A percentile compares a stretch with the other conserved stretches of the same genome.
Conservation (phyloP, 2,113 vertebrate species). For the Xiphophorus couchianus region DNA sequence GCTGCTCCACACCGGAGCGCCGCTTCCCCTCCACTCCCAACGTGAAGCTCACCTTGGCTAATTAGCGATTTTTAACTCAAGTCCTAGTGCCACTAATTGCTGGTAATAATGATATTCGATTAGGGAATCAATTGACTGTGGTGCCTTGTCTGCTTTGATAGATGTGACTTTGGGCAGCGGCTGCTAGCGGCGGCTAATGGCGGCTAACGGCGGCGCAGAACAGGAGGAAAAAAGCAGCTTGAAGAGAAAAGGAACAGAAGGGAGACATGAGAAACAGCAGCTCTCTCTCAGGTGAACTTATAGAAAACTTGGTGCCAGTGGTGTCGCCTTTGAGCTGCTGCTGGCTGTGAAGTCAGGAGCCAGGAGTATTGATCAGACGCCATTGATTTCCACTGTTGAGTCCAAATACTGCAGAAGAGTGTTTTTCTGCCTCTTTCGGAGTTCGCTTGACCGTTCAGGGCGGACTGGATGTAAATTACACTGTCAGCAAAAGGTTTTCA, state of each 20-base stretch:
- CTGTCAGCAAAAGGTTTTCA: neutral
- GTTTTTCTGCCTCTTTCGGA: slow-evolving; percentile 22
- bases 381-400: slow-evolving; percentile 55
- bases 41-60: slow-evolving; percentile 46
- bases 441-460: neutral
- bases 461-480: neutral
- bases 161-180: slow-evolving; percentile 54
- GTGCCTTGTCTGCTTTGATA: slow-evolving; percentile 68
- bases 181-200: slow-evolving; percentile 8
- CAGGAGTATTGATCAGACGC: slow-evolving; percentile 38
- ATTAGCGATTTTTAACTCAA: slow-evolving; percentile 68
- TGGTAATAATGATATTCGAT: slow-evolving; percentile 76
- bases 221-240: slow-evolving; percentile 12
- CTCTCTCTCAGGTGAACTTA: neutral
- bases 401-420: slow-evolving; percentile 41
- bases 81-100: slow-evolving; percentile 70
- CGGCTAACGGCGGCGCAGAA: neutral
- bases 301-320: slow-evolving; percentile 40
- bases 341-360: slow-evolving; percentile 42
- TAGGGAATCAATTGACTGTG: slow-evolving; percentile 74
- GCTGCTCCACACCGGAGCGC: neutral
- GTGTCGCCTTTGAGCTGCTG: slow-evolving; percentile 29
- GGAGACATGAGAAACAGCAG: slow-evolving; percentile 20
- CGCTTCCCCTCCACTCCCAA: neutral
- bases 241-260: slow-evolving; percentile 8